These are phyloP conservation scores for Larimichthys crocea DNA, from an alignment of 2,113 vertebrate species.

Conservation along the genomic window DNA sequence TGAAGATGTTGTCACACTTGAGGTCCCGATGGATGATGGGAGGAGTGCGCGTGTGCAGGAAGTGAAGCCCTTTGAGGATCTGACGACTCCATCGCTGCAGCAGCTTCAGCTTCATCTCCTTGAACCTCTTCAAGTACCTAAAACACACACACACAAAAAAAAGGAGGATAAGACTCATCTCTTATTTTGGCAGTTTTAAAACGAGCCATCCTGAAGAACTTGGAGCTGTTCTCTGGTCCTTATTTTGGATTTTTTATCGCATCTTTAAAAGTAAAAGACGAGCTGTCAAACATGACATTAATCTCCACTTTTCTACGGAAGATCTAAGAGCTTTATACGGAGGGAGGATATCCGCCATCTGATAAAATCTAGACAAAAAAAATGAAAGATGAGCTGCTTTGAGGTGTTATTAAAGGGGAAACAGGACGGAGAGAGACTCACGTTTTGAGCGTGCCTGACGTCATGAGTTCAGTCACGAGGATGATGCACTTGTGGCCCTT, in stretches of 20 bases:
- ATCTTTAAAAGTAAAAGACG: slow-evolving; percentile 18
- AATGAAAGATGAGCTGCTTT: not conserved
- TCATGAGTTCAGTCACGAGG: slow-evolving; percentile 98
- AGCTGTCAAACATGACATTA: slow-evolving; percentile 33
- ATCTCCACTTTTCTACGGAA: not conserved
- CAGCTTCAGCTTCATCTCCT: slow-evolving; percentile 97
- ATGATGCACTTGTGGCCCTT: slow-evolving; percentile 97
- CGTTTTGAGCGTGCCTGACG: slow-evolving; percentile 98
- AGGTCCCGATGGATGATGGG: slow-evolving; percentile 98
- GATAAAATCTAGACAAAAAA: not conserved
- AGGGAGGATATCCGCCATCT: slow-evolving; percentile 5
- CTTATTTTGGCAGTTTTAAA: slow-evolving; percentile 49
- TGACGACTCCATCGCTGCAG: slow-evolving; percentile 98
- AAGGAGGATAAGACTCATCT: not conserved
- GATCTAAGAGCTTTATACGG: not conserved
- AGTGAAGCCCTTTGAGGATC: slow-evolving; percentile 96
- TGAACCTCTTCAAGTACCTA: slow-evolving; percentile 96
- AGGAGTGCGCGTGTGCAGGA: slow-evolving; percentile 94
- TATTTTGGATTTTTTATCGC: slow-evolving; percentile 2
- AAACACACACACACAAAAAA: not conserved
- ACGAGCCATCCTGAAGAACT: not conserved
- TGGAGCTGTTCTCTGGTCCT: not conserved
- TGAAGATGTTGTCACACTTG: slow-evolving; percentile 99
- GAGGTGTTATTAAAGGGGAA: not conserved
- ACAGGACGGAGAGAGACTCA: slow-evolving; percentile 75